Conservation (phyloP, 2,797 vertebrate genomes). For the Tinamus major region DNA sequence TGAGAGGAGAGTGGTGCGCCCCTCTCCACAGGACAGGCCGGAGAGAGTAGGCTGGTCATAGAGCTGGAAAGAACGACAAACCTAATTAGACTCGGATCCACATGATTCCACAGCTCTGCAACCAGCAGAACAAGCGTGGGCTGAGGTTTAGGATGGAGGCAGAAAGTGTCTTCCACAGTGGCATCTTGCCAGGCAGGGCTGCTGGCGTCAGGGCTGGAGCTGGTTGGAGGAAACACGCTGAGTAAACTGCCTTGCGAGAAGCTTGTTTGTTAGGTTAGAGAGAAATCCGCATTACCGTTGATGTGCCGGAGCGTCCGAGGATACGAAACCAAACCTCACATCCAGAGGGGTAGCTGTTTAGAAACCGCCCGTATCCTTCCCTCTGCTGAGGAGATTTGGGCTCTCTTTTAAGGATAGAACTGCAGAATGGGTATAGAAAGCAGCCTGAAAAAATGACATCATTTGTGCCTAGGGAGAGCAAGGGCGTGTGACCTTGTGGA, state of each 20-base stretch:
- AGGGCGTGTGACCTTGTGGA: not conserved
- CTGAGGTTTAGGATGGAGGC: not conserved
- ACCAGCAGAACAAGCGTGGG: not conserved
- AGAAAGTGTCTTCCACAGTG: not conserved
- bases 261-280: not conserved
- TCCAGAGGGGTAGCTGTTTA: not conserved
- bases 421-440: not conserved
- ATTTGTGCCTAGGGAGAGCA: not conserved
- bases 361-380: not conserved
- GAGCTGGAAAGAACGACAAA: not conserved
- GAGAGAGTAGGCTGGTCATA: not conserved
- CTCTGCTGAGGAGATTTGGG: not conserved
- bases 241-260: not conserved
- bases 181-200: not conserved
- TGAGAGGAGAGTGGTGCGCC: not conserved
- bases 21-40: not conserved
- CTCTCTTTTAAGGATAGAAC: accelerated
- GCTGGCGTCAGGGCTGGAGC: too few species aligned
- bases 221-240: not conserved
- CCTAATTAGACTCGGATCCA: accelerated
- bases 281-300: not conserved
- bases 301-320: not conserved
- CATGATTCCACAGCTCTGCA: too few species aligned
- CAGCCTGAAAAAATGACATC: not conserved
- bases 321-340: not conserved